Base-by-base conservation (phyloP, 2,888 invertebrate genomes). In the Cabera pusaria region DNA sequence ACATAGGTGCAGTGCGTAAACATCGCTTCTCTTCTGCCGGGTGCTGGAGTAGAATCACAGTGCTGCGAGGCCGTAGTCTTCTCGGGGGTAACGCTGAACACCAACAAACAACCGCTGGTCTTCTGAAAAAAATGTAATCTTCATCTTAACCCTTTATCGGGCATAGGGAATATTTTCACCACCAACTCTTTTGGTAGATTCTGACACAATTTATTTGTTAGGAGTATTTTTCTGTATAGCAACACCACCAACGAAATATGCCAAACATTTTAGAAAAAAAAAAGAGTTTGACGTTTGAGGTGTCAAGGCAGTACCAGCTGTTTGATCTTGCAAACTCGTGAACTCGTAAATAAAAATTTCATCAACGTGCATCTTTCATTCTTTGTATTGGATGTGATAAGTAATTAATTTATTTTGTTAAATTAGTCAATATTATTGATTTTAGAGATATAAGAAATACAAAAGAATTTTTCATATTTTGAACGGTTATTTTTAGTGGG, bases 21-120 rank as follows among this genome's bases (percentile, higher is more conserved):
- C 96, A 95, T 56, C 98, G 90, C 68, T 96, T 95, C 66, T 96
- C 96, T 90, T 98, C 98, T 44, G 96, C 97, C 6, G 98, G 98
- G 86, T 98, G 98, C 76, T 98, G 98, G 3, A 98, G 87, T 40
- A 98, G 90, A 51, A 97, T 92, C 25, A 98, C 90, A 58, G 90
- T 92, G 41, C 95, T 95, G 33, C 87, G 84, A 6, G 96, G 93
- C 35, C 78, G 74, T 12, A 97, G 66, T 23, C 92, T 93, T 33
- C 92, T 90, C 32, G 91, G 82, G 3, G 97, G 97, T 44, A 98
- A 82, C 22, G 93, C 95, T 18, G 92, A 90, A 77, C 97, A 98
- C 96, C 97, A 98, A 72, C 98, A 98, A n/a, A 97, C 97, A 22
- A 91, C 92, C 14, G 85, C 73, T 2, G 98, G 98, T 50, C 97